phyloP scores from a whole-genome alignment of 1,140 invertebrate species.

The Cyclina sinensis region DNA sequence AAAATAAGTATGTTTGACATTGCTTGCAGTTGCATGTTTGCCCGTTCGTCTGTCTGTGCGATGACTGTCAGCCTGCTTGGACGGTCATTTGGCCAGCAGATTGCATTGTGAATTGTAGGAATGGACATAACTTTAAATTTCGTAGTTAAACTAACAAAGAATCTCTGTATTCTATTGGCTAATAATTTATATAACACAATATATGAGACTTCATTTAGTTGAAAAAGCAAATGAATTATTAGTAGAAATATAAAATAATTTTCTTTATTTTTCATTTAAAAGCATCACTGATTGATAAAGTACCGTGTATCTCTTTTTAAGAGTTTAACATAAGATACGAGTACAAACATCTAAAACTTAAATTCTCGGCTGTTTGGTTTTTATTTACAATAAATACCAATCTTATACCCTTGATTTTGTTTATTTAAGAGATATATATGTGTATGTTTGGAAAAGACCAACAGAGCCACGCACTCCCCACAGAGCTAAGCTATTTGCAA shows the following conservation, averaged over 20 bases:
- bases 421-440: conserved; percentile 70
- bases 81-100: background rate
- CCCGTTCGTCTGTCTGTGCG: background rate
- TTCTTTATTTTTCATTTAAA: no score
- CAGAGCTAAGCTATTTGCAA: conserved; percentile 81
- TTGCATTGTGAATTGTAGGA: background rate
- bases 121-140: no score
- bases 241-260: no score
- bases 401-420: background rate
- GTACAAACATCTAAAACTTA: background rate
- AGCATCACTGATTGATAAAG: no score
- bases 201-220: no score
- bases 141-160: no score
- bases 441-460: conserved; percentile 82
- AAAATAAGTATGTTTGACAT: conserved; percentile 42
- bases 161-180: no score
- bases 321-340: no score
- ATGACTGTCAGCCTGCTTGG: background rate
- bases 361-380: background rate
- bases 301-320: no score
- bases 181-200: no score
- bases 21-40: background rate
- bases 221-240: no score
- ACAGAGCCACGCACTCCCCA: conserved; percentile 80
- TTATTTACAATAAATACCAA: background rate